Conservation (phyloP, 2,888 invertebrate species). For the Caenorhabditis imperialis region DNA sequence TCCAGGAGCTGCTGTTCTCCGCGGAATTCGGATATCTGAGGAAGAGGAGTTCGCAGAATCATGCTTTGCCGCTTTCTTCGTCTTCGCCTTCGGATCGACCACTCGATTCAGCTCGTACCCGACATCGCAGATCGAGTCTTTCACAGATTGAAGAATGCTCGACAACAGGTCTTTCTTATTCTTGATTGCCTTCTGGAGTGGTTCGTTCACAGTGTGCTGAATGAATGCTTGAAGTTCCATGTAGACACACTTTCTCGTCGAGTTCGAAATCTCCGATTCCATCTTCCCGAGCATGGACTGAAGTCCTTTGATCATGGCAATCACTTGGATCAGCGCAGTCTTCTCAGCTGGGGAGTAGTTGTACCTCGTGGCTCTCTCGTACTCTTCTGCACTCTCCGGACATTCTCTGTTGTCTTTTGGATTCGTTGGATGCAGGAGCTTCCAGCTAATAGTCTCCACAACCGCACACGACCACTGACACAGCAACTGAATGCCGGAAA, state of each 20-base stretch:
- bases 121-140: slow-evolving; percentile 96
- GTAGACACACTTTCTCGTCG: slow-evolving; percentile 88
- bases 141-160: slow-evolving; percentile 93
- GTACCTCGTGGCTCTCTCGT: slow-evolving; percentile 90
- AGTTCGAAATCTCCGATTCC: slow-evolving; percentile 95
- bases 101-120: slow-evolving; percentile 46
- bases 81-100: slow-evolving; percentile 78
- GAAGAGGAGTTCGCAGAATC: slow-evolving; percentile 80
- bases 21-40: slow-evolving; percentile 91
- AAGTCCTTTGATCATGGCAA: slow-evolving; percentile 98
- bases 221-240: slow-evolving; percentile 96
- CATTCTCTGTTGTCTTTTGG: slow-evolving; percentile 94
- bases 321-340: slow-evolving; percentile 88
- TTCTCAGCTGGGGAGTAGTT: slow-evolving; percentile 98
- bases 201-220: slow-evolving; percentile 89
- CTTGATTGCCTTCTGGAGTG: slow-evolving; percentile 94
- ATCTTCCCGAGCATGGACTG: slow-evolving; percentile 96
- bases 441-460: slow-evolving; percentile 87
- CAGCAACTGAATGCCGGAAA: slow-evolving; percentile 89
- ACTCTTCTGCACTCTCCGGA: slow-evolving; percentile 92
- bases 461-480: slow-evolving; percentile 97
- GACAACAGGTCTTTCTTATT: slow-evolving; percentile 94
- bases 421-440: slow-evolving; percentile 96
- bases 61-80: slow-evolving; percentile 54
- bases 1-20: slow-evolving; percentile 87